Evolutionary conservation across 2,113 vertebrate genomes (phyloP).

Genomic region (Beaufortia kweichowensis): DNA sequence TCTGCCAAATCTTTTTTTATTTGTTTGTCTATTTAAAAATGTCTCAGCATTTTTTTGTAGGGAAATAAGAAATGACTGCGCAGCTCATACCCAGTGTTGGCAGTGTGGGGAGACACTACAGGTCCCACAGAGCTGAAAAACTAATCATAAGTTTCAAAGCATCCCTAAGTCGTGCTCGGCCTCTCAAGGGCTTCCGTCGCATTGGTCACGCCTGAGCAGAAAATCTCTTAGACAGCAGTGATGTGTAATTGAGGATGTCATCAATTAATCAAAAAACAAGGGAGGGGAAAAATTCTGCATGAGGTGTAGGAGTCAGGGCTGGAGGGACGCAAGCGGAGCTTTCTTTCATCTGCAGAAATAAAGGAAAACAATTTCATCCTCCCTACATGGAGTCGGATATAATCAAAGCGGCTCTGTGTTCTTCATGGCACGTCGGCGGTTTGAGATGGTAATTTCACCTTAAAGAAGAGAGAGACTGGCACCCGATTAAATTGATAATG

Average conservation of each 20-base stretch:
- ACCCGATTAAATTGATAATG: conserved; percentile 26
- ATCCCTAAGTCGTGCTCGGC: conserved; percentile 41
- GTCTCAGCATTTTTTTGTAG: conserved; percentile 13
- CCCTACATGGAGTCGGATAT: background rate
- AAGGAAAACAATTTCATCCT: conserved; percentile 20
- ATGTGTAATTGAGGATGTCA: conserved; percentile 54
- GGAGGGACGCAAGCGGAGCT: conserved; percentile 14
- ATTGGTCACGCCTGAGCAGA: conserved; percentile 28
- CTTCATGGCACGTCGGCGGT: conserved; percentile 11
- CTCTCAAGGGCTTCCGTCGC: conserved; percentile 33
- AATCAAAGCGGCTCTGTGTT: conserved; percentile 32
- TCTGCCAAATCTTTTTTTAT: background rate
- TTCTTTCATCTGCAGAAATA: conserved; percentile 50
- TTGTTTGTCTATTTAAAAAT: conserved; percentile 12
- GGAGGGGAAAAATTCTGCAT: conserved; percentile 5
- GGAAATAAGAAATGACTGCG: conserved; percentile 39
- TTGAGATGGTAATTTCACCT: conserved; percentile 43
- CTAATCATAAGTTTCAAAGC: conserved; percentile 50
- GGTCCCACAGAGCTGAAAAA: conserved; percentile 37
- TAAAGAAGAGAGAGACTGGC: conserved; percentile 32
- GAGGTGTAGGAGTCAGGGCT: background rate
- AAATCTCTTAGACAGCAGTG: conserved; percentile 44
- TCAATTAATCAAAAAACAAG: conserved; percentile 55
- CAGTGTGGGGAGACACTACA: conserved; percentile 28
- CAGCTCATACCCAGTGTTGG: conserved; percentile 26